Evolutionary conservation across 1,140 invertebrate species (phyloP), one percentile per base, ranked within the genome.

Genomic region (Zaprionus kolodkinae): DNA sequence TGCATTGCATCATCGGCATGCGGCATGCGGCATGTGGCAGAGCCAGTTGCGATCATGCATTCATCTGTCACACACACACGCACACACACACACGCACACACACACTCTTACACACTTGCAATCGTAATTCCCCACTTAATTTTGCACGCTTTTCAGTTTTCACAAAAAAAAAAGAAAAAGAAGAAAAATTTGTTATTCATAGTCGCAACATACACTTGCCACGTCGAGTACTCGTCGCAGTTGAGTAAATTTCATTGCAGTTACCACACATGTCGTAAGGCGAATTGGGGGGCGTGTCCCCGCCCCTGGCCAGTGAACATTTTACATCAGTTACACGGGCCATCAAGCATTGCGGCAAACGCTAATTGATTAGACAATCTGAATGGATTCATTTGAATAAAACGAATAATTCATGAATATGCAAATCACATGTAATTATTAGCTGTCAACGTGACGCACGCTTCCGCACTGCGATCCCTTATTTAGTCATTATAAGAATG

Each of bases 21-120:
- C 40, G 43, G 64, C 45, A 59, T 61, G 66, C 38, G 50, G 60
- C 69, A 59, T 55, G 27, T 56, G 55, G 54, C 70, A 66, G 57
- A 30, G 27, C 27, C 52, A 27, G 52, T 71, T 50, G 38, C 76
- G 79, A 70, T 45, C 63, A 65, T 72, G 78, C 79, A 86, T 72
- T 87, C 83, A 86, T 67, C 63, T 86, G 77, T 77, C 84, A 86
- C 40, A 74, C 83, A 52, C 62, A 67, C 57, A 11, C 40, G 67
- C 63, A 66, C 54, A 35, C 33, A 2, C 21, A 21, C 21, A 21
- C 21, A n/a, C 2, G 72, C 56, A 56, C 59, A 65, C 56, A 63
- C 40, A 67, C 76, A 25, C 48, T 13, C 66, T 15, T 45, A 6
- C n/a, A 45, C 40, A 43, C 55, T 55, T 75, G 62, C 75, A 74